phyloP scores from a whole-genome alignment of 2,888 invertebrate genomes.

The Eupithecia insigniata region DNA sequence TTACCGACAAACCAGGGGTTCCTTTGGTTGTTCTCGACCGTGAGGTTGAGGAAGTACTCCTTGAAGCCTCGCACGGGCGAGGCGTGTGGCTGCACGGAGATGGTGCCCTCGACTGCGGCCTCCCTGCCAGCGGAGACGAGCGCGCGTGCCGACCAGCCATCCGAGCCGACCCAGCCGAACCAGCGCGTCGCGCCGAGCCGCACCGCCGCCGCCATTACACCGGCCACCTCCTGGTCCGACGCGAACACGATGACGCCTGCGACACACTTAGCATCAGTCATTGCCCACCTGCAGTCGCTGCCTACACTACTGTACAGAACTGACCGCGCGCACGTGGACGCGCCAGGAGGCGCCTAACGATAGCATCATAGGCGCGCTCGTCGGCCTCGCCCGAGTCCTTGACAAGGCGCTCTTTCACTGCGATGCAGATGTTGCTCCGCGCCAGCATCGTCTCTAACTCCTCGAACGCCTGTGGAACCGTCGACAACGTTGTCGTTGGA shows the following conservation, averaged over 20 bases:
- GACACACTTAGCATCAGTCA: not conserved
- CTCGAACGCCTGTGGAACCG: slow-evolving; percentile 94
- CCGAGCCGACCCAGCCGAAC: slow-evolving; percentile 98
- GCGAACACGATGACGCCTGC: slow-evolving; percentile 97
- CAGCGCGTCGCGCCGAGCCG: slow-evolving; percentile 92
- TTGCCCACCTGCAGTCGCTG: too few species aligned
- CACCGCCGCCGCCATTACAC: slow-evolving; percentile 95
- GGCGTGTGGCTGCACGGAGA: slow-evolving; percentile 97
- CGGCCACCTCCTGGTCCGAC: slow-evolving; percentile 98
- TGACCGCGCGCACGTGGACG: slow-evolving; percentile 94
- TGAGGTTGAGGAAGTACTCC: slow-evolving; percentile 93
- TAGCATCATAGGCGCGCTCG: slow-evolving; percentile 93
- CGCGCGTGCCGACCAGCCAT: slow-evolving; percentile 96
- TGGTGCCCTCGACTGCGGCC: slow-evolving; percentile 89
- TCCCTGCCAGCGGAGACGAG: slow-evolving; percentile 94
- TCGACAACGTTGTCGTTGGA: too few species aligned
- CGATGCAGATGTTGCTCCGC: slow-evolving; percentile 94
- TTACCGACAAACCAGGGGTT: slow-evolving; percentile 98
- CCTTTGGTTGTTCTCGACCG: slow-evolving; percentile 92
- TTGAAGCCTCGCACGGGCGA: slow-evolving; percentile 93
- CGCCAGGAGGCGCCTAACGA: slow-evolving; percentile 91
- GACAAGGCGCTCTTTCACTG: slow-evolving; percentile 96
- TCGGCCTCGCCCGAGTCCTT: slow-evolving; percentile 98
- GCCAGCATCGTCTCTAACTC: slow-evolving; percentile 94
- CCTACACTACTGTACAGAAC: not conserved